Base-by-base conservation (phyloP, 53 echinoderm and acorn worm genomes). In the Actinopyga echinites region DNA sequence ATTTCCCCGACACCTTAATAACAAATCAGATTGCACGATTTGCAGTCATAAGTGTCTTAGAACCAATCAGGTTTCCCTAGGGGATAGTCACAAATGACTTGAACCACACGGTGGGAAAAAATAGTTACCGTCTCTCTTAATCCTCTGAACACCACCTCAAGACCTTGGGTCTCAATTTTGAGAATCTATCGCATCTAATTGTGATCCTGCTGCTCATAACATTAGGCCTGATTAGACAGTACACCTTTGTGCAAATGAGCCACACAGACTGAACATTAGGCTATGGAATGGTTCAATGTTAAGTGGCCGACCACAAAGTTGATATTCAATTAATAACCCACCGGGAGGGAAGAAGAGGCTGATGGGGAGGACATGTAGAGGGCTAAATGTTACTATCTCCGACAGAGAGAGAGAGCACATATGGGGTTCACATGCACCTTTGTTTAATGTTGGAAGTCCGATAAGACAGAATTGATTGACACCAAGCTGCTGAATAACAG, bases 211-310 rank as follows among this genome's bases (percentile, higher is more conserved):
- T 71, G 71, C 42, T 71, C 71, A 71, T 71, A 71, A 71, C 71
- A 71, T 71, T 71, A 71, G 71, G 71, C 71, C 42, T 71, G 71
- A 71, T 71, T 71, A 71, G 71, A 42, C 71, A 71, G 71, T 71
- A 42, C 40, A 71, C 43, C 40, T 71, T n/a, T 42, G 42, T 34
- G 13, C 71, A 71, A 71, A 44, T 42, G 44, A 71, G 42, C 71
- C 24, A 44, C 44, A 28, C 40, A 71, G 43, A 19, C 44, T 43
- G 40, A 71, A 71, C 71, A 71, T 71, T 71, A 71, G 71, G 71
- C 71, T 40, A 20, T 1, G n/a, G 40, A 23, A 22, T 12, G 22
- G 31, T 31, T 63, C 24, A 31, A 63, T 30, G 31, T 63, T 71
- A 71, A 71, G 44, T 34, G 30, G 68, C n/a, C 31, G 21, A 68